Percentiles rank a stretch among this genome's conserved stretches.
Conservation (phyloP, 2,888 invertebrate species). For the Protophormia terraenovae region DNA sequence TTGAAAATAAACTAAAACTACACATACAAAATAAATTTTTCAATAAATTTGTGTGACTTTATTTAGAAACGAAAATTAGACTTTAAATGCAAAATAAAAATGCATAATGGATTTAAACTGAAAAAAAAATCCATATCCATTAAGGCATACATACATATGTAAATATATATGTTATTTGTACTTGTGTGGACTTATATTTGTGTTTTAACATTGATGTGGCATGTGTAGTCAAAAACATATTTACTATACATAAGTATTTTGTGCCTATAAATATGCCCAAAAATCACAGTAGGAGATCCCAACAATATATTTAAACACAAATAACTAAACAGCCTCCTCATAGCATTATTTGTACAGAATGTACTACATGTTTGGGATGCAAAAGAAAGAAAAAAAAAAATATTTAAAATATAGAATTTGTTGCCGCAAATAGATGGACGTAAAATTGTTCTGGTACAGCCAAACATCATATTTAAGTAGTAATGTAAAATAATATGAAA, state of each 20-base stretch:
- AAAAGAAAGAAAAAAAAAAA: not conserved
- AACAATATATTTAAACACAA: constrained; percentile 57
- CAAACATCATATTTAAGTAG: constrained; percentile 49
- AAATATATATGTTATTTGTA: not conserved
- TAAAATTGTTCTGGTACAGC: constrained; percentile 32
- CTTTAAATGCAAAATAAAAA: not conserved
- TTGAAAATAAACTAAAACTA: not conserved
- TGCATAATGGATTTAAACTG: not conserved
- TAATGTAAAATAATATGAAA: constrained; percentile 13
- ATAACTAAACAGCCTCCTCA: constrained; percentile 57
- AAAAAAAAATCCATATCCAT: constrained; percentile 5
- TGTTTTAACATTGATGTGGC: constrained; percentile 4
- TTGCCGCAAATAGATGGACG: constrained; percentile 41
- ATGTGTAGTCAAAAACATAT: constrained; percentile 28
- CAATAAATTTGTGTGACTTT: constrained; percentile 1
- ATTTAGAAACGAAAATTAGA: not conserved
- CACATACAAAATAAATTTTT: not conserved
- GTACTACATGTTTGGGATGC: not conserved
- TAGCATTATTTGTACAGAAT: constrained; percentile 22
- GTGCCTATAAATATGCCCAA: constrained; percentile 61
- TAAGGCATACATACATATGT: not conserved
- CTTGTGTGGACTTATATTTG: constrained; percentile 6
- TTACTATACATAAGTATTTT: constrained; percentile 33
- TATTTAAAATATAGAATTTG: constrained; percentile 29
- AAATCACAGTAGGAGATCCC: constrained; percentile 66